phyloP scores from a whole-genome alignment of 2,797 vertebrate genomes.

The Crenichthys baileyi region DNA sequence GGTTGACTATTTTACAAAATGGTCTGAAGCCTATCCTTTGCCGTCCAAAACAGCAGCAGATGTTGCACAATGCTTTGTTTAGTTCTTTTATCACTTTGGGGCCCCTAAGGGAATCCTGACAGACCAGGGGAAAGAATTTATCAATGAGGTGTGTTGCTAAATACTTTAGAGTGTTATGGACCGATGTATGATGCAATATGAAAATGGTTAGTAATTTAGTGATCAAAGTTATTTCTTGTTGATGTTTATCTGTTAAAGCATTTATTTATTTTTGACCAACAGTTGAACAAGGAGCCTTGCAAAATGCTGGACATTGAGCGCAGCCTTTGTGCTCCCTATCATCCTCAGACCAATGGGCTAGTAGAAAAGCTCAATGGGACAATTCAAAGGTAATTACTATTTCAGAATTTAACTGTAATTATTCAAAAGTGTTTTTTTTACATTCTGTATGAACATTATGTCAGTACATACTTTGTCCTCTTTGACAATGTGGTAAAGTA shows the following conservation, averaged over 20 bases:
- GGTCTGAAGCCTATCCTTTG: not conserved
- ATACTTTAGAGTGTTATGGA: not conserved
- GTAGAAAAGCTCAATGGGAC: not conserved
- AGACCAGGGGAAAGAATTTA: not conserved
- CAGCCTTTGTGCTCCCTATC: conserved; percentile 1
- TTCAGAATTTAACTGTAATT: not conserved
- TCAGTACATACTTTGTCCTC: not conserved
- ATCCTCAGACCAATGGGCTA: not conserved
- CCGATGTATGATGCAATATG: not conserved
- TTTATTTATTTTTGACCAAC: not conserved
- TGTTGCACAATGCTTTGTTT: not conserved
- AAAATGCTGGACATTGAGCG: not conserved
- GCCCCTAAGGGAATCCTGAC: not conserved
- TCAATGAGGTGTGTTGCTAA: not conserved
- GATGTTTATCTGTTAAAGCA: not conserved
- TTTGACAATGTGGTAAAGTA: not conserved
- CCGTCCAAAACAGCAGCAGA: not conserved
- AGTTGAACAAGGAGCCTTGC: not conserved
- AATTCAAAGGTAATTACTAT: not conserved
- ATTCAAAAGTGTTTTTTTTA: not conserved
- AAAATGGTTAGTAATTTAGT: not conserved
- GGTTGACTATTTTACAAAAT: not conserved
- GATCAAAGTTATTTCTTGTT: not conserved
- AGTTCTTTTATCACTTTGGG: not conserved
- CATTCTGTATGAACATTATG: not conserved